Evolutionary conservation across 2,888 invertebrate species (phyloP).

Genomic region (Eulithis prunata): DNA sequence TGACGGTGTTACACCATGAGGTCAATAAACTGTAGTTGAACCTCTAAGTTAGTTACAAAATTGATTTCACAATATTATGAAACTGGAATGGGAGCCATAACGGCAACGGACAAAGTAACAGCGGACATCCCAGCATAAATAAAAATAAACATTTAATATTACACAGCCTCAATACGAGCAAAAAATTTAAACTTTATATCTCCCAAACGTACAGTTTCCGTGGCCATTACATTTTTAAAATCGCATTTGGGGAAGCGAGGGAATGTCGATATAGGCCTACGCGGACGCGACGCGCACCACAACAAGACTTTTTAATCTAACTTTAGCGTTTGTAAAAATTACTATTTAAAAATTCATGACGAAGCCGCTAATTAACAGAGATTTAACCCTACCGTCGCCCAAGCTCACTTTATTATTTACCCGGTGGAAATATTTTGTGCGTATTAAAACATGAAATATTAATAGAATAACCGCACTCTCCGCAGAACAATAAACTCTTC

Average conservation of each 20-base stretch:
- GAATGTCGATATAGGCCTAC: constrained; percentile 77
- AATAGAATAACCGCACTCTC: constrained; percentile 65
- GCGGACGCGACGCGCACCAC: constrained; percentile 59
- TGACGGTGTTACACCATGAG: neutral
- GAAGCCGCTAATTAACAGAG: constrained; percentile 81
- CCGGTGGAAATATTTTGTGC: constrained; percentile 82
- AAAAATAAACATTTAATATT: constrained; percentile 74
- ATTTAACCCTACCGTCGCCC: constrained; percentile 84
- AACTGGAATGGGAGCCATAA: constrained; percentile 58
- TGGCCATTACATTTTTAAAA: constrained; percentile 81
- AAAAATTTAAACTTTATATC: constrained; percentile 75
- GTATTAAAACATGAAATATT: constrained; percentile 84
- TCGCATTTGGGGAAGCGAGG: constrained; percentile 65
- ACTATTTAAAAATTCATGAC: constrained; percentile 82
- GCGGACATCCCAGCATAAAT: constrained; percentile 53
- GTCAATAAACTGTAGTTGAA: neutral
- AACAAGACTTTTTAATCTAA: constrained; percentile 82
- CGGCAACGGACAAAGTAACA: constrained; percentile 32
- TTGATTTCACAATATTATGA: constrained; percentile 60
- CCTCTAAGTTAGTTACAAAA: constrained; percentile 23
- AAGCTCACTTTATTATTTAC: constrained; percentile 79
- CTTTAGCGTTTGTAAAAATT: constrained; percentile 85
- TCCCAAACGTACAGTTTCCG: constrained; percentile 71
- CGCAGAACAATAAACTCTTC: constrained; percentile 46
- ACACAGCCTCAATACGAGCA: constrained; percentile 70